phyloP scores from a whole-genome alignment of 2,888 invertebrate species.

The Cephus sareptanus region DNA sequence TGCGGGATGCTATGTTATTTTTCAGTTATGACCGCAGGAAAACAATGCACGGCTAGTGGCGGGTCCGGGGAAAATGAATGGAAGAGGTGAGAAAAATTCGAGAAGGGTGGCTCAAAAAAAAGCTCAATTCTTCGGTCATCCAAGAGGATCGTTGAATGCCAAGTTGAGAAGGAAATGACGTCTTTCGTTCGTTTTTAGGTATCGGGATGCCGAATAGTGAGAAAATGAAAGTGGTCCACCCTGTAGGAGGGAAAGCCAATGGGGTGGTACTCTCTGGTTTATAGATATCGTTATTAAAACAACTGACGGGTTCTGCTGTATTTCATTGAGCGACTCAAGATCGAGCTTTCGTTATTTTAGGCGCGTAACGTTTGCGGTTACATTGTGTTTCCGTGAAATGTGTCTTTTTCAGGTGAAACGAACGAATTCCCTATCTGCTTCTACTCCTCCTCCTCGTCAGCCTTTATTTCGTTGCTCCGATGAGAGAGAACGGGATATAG shows the following conservation, averaged over 20 bases:
- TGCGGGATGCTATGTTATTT: neutral
- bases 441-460: constrained; percentile 29
- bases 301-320: constrained; percentile 19
- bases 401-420: constrained; percentile 58
- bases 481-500: constrained; percentile 52
- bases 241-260: neutral
- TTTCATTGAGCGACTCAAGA: constrained; percentile 34
- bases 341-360: constrained; percentile 54
- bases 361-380: constrained; percentile 62
- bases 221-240: neutral
- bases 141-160: neutral
- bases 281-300: constrained; percentile 47
- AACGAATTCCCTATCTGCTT: constrained; percentile 41
- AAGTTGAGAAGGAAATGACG: neutral
- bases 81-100: neutral
- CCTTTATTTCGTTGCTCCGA: constrained; percentile 46
- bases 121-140: neutral
- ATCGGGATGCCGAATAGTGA: neutral
- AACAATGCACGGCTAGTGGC: neutral
- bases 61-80: neutral
- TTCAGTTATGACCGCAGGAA: neutral
- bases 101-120: neutral
- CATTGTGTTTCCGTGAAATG: constrained; percentile 60
- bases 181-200: neutral
- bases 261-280: constrained; percentile 10